Evolutionary conservation across 2,113 vertebrate genomes (phyloP).

Genomic region (Numida meleagris): DNA sequence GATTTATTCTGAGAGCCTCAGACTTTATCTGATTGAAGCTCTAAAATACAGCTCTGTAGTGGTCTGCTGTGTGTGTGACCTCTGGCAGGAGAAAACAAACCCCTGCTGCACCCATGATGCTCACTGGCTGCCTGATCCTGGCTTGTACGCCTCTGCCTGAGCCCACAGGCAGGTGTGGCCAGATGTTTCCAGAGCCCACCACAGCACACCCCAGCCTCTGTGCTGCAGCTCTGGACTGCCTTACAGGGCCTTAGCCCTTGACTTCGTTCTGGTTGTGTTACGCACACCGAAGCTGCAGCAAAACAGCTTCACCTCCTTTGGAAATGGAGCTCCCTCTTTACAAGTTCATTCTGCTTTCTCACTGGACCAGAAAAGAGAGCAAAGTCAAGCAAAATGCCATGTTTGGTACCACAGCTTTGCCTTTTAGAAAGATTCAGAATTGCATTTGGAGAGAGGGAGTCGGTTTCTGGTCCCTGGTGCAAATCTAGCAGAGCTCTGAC

Average conservation of each 20-base stretch:
- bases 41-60: neutral
- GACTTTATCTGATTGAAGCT: neutral
- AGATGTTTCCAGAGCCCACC: neutral
- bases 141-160: neutral
- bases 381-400: neutral
- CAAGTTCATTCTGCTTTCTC: neutral
- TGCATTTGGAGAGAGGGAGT: neutral
- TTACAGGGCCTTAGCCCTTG: neutral
- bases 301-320: neutral
- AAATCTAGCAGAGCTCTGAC: neutral
- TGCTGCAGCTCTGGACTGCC: rapidly evolving
- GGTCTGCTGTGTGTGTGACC: neutral
- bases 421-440: neutral
- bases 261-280: neutral
- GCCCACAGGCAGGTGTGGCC: neutral
- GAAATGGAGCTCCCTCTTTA: neutral
- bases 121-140: neutral
- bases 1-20: neutral
- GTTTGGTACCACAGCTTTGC: neutral
- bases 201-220: neutral
- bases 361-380: neutral
- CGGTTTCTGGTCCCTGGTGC: neutral
- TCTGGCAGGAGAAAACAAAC: neutral
- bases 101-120: rapidly evolving
- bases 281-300: neutral